Base-by-base conservation (phyloP, 2,113 vertebrate genomes). In the Rhinolophus sinicus region DNA sequence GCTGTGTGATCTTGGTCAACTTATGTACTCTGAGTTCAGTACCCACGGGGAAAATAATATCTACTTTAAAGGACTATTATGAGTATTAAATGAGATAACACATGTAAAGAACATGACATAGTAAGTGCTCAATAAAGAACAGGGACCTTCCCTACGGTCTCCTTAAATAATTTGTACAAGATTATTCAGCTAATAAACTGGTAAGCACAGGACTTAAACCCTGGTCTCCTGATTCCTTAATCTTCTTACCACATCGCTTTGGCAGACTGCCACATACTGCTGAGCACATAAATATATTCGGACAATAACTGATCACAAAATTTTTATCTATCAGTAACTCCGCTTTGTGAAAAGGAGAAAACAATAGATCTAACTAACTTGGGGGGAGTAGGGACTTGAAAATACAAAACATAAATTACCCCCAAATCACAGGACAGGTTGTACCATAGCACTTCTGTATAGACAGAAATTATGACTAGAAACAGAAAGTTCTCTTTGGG, bases 381-480 rank as follows among this genome's bases (percentile, higher is more conserved):
- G 14, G 4, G 8, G 26, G 16, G 2, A 50, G 33, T 50, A 75
- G 21, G 22, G 6, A 1, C 58, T 77, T 56, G 19, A 81, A 92
- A 97, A 87, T 22, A 89, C 40, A 83, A 89, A 89, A 82, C 76
- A 89, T 62, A 83, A 93, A 92, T 75, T 78, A 93, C 16, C 24
- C 40, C 70, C 52, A 94, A 96, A 64, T 40, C 15, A 82, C 22
- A 89, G 64, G 33, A 84, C 40, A 96, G 47, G 83, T 70, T 90
- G 50, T 86, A 73, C 54, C 50, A 94, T 1, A 50, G 19, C 6
- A 97, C 60, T 88, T 94, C 47, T 85, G 19, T 47, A 91, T 26
- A 93, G 95, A 92, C 44, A 92, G 58, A 97, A 97, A 95, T 75
- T 65, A 93, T 89, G 50, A 83, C 69, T 91, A 96, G 82, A 94